Evolutionary conservation across 2,888 invertebrate genomes (phyloP), one percentile per base, ranked within the genome.

Genomic region (Rotaria sp.): DNA sequence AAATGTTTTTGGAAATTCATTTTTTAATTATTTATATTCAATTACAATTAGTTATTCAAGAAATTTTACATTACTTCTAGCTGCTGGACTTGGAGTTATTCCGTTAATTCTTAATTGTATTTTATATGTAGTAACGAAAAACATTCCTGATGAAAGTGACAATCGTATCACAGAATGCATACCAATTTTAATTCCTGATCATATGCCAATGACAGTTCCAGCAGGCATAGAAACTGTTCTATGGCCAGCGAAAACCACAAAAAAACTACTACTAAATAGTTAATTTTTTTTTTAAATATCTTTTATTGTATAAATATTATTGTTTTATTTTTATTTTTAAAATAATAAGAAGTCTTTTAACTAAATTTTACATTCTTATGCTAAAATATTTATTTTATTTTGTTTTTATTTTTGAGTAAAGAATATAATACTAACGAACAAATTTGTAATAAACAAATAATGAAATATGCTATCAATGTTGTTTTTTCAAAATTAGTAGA

Each of bases 1-100:
- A 45, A 80, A 80, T 80, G 80, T 45, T 13, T 80, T 80, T 80
- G 80, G 80, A 45, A 80, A 80, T 80, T 80, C 80, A n/a, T 80
- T 80, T 80, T 80, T 80, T 10, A 80, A 80, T 45, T 80, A 80
- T 80, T 45, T 80, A 45, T 80, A 80, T 45, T 80, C 80, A 5
- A 45, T 80, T 45, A 80, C 80, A 80, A 45, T 80, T 8, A 80
- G 45, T 80, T 45, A 45, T 45, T 80, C 80, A n/a, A 41, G 80
- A 45, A 45, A 45, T 11, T 80, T 80, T 80, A 41, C 45, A 15
- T 45, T 80, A 0, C 5, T 45, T 8, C 2, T 80, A 13, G 80
- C 80, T 45, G 80, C 80, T 26, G 45, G 2, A 26, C 45, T 80
- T 45, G 80, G 26, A 45, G 11, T 80, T 11, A 45, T 80, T 45